Evolutionary conservation across 2,797 vertebrate genomes (phyloP).

Genomic region (Sorex maritimensis): DNA sequence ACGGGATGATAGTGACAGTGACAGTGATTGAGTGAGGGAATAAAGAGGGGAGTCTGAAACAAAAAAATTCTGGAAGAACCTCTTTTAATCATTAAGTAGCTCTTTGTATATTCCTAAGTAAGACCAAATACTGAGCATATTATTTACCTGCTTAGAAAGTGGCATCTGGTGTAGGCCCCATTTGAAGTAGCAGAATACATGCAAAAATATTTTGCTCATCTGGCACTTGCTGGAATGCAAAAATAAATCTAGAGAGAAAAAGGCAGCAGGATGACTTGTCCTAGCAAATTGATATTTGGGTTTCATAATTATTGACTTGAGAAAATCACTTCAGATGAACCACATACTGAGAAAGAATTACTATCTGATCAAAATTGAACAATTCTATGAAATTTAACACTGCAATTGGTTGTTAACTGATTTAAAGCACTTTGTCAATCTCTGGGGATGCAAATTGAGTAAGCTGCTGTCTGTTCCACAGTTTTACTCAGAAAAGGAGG

Average conservation of each 20-base stretch:
- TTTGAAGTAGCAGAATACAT: background rate
- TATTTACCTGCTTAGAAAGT: conserved; percentile 33
- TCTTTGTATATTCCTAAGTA: conserved; percentile 11
- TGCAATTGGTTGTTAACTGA: background rate
- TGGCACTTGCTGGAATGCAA: conserved; percentile 26
- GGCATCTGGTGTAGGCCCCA: background rate
- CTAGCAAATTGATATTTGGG: background rate
- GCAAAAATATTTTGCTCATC: conserved; percentile 49
- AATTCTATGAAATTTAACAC: background rate
- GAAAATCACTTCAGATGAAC: conserved; percentile 16
- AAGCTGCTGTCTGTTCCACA: background rate
- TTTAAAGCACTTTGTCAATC: background rate
- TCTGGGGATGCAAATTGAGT: conserved; percentile 36
- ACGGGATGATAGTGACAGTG: too few species aligned
- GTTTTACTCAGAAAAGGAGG: conserved; percentile 42
- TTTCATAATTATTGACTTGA: conserved; percentile 49
- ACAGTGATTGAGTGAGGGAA: conserved; percentile 2
- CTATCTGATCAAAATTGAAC: background rate
- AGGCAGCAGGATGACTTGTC: conserved; percentile 2
- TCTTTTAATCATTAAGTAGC: conserved; percentile 47
- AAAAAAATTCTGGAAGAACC: background rate
- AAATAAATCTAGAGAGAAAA: background rate
- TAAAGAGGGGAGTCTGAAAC: background rate
- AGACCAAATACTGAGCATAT: background rate
- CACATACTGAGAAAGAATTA: conserved; percentile 15